Base-by-base conservation (phyloP, 1,140 invertebrate genomes). In the Ostrea edulis region DNA sequence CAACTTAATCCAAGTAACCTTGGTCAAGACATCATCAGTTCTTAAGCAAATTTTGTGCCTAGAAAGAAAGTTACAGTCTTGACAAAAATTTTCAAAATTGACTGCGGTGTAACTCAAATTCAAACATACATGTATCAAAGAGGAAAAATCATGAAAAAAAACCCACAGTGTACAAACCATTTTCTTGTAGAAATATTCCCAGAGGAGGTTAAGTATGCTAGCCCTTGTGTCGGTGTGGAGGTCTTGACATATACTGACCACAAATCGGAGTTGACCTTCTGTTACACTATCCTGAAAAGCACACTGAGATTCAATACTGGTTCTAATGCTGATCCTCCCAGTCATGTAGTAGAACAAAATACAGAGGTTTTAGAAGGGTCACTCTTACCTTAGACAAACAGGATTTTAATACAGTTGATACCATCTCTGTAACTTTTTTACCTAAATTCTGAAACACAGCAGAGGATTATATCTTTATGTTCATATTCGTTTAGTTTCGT, bases 121-220 rank as follows among this genome's bases (percentile, higher is more conserved):
- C 35, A 44, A 44, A 44, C 5, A 44, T n/a, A n/a, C n/a, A n/a
- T n/a, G n/a, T 44, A 44, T 44, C 35, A 44, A 44, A 2, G 35
- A 44, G 1, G 5, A 44, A 44, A 44, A 44, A 44, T 44, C 35
- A 44, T 44, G 5, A 44, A 44, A 44, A 44, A 44, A 1, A 44
- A 44, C 58, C 1, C 14, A 17, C 7, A 2, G 58, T 3, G 14
- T 51, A 83, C 82, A 22, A 22, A 83, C 82, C 82, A 83, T 52
- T 52, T 54, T 83, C 44, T 54, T 52, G 82, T 83, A 83, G 44
- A 83, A 83, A 35, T 17, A 83, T n/a, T 83, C 82, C 82, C 82
- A 83, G 2, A 83, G 82, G 25, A 83, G 44, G 29, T 29, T 54
- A 12, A 83, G 82, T n/a, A 83, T 52, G 4, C 82, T 44, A 25